Conservation (phyloP, 2,888 invertebrate genomes). For the Hypomecis atomaria region DNA sequence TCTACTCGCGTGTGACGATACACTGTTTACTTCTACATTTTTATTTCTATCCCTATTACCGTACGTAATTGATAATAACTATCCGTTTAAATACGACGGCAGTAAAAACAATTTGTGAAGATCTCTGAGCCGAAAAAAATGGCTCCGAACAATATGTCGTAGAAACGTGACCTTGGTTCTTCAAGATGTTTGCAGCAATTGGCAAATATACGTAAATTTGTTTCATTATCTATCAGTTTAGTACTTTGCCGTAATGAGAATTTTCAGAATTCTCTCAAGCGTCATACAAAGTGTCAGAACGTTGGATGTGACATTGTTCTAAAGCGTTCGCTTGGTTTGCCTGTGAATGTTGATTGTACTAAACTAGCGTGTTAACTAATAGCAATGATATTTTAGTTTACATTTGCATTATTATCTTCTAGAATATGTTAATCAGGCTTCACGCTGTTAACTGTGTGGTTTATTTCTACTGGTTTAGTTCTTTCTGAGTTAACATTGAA, state of each 20-base stretch:
- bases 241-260: constrained; percentile 2
- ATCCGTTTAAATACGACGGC: constrained; percentile 11
- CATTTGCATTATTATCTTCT: constrained; percentile 21
- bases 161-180: constrained; percentile 27
- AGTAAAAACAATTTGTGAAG: constrained; percentile 20
- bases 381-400: constrained; percentile 19
- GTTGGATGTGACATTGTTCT: constrained; percentile 10
- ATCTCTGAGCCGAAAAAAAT: constrained; percentile 21
- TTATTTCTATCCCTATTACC: constrained; percentile 19
- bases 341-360: constrained; percentile 1
- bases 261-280: background rate
- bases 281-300: background rate
- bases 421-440: constrained; percentile 11
- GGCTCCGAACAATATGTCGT: constrained; percentile 35
- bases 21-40: constrained; percentile 9
- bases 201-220: constrained; percentile 34
- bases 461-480: background rate
- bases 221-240: constrained; percentile 8
- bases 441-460: background rate
- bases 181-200: constrained; percentile 33
- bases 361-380: constrained; percentile 14
- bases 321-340: background rate
- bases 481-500: background rate
- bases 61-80: constrained; percentile 22
- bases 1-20: background rate